phyloP scores from a whole-genome alignment of 2,113 vertebrate species.

The Dermatemys mawii region DNA sequence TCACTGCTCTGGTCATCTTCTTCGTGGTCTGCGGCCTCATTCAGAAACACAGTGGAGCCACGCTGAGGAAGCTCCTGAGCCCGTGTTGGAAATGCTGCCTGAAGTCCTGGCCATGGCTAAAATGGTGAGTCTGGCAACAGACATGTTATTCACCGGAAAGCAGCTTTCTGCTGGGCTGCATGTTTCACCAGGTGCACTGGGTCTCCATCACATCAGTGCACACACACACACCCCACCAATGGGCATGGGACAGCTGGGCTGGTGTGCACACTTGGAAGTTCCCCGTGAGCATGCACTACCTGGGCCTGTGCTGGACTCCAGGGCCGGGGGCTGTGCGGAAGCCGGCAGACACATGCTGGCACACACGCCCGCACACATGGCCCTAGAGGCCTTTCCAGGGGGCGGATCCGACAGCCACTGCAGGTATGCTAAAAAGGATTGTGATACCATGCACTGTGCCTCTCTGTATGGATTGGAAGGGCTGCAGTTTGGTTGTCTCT shows the following conservation, averaged over 20 bases:
- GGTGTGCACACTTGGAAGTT: not conserved
- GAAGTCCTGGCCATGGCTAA: conserved; percentile 83
- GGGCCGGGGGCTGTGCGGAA: not conserved
- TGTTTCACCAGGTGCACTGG: not conserved
- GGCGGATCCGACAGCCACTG: not conserved
- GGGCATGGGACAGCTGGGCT: not conserved
- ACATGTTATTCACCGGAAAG: not conserved
- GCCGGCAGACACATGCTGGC: not conserved
- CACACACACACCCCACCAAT: not conserved
- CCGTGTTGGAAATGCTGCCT: conserved; percentile 68
- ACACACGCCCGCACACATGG: not conserved
- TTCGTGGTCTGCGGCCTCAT: conserved; percentile 76
- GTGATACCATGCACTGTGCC: not conserved
- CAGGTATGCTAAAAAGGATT: not conserved
- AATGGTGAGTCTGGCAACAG: conserved; percentile 84
- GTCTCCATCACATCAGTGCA: not conserved
- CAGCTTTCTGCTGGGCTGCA: not conserved
- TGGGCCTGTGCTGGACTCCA: not conserved
- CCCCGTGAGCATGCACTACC: too few species aligned
- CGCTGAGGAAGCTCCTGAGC: conserved; percentile 69
- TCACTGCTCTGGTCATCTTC: conserved; percentile 81
- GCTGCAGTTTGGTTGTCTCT: not conserved
- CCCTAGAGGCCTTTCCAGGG: not conserved
- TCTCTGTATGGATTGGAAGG: not conserved
- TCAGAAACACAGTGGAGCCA: conserved; percentile 78